Conservation (phyloP, 2,888 invertebrate genomes). For the Rosalia funebris region DNA sequence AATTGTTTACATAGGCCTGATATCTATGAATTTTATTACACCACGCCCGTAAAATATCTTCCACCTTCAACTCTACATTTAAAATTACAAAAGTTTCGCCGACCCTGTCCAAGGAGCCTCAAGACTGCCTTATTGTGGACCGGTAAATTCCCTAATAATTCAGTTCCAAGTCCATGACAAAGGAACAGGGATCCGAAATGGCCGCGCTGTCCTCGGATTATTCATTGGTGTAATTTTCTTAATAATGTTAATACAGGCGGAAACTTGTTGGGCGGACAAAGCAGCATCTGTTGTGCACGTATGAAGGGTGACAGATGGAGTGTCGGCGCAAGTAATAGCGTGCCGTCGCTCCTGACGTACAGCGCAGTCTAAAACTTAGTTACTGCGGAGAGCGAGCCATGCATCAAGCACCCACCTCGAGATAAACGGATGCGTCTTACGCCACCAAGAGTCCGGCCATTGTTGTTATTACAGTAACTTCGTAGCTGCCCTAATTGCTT, state of each 20-base stretch:
- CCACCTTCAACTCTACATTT: no score
- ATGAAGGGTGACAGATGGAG: conserved; percentile 53
- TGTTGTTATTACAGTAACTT: conserved; percentile 1
- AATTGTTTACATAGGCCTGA: no score
- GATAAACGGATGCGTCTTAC: conserved; percentile 29
- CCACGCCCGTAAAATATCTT: no score
- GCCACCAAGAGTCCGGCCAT: conserved; percentile 14
- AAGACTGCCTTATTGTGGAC: no score
- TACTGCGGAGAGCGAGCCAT: conserved; percentile 41
- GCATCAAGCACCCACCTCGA: conserved; percentile 36
- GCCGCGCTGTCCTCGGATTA: neutral
- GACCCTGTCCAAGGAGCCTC: no score
- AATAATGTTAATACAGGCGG: conserved; percentile 24
- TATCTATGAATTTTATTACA: no score
- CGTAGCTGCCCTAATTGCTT: neutral
- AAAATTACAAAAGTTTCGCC: no score
- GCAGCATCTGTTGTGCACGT: conserved; percentile 47
- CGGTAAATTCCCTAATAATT: no score
- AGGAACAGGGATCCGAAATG: no score
- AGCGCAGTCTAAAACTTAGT: conserved; percentile 53
- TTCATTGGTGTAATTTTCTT: conserved; percentile 23
- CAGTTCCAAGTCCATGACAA: no score
- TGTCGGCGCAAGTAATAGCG: conserved; percentile 47
- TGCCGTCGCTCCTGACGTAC: conserved; percentile 46
- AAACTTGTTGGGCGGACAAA: conserved; percentile 24